Base-by-base conservation (phyloP, 2,797 vertebrate genomes). In the Helicolenus hilgendorfi region DNA sequence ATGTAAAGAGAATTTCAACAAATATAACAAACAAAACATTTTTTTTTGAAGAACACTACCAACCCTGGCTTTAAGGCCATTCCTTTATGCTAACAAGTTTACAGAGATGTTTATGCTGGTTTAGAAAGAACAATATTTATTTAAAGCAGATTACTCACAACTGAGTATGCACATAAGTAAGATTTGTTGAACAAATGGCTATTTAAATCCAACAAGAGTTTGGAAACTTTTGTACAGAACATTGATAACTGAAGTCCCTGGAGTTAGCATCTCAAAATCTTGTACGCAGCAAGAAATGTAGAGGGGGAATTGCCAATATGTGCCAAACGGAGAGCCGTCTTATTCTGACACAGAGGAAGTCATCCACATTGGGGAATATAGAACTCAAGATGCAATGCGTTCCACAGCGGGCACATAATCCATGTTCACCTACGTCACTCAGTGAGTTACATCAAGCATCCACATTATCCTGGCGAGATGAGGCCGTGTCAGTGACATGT, bases 251-350 rank as follows among this genome's bases (percentile, higher is more conserved):
- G 7, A 65, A 4, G 36, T 36, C 59, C 26, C 70, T 72, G 55
- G 33, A 80, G 78, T 70, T 70, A 77, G 29, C n/a, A 14, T 79
- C 20, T 63, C 68, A 24, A 41, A 79, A 80, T 60, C 64, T 67
- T 15, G 69, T 65, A 75, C 7, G 29, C 62, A 31, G n/a, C 18
- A 45, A 24, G 22, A 24, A 56, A 27, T 55, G 65, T 55, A 29
- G 14, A 36, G 55, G 33, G 35, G 4, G 56, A 15, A 71, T 33
- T 53, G 72, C 41, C 36, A 38, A 60, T 35, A 55, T 60, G 59
- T 75, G 55, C 13, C 11, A 1, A 26, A 82, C 11, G 1, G 20
- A 59, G 41, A 79, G n/a, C 41, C 2, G 24, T 68, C 22, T 10
- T 24, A 27, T 26, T 35, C 62, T 41, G 38, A n/a, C 69, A 60